Evolutionary conservation across 2,888 invertebrate genomes (phyloP), one percentile per base, ranked within the genome.

Genomic region (Peribatodes rhomboidaria): DNA sequence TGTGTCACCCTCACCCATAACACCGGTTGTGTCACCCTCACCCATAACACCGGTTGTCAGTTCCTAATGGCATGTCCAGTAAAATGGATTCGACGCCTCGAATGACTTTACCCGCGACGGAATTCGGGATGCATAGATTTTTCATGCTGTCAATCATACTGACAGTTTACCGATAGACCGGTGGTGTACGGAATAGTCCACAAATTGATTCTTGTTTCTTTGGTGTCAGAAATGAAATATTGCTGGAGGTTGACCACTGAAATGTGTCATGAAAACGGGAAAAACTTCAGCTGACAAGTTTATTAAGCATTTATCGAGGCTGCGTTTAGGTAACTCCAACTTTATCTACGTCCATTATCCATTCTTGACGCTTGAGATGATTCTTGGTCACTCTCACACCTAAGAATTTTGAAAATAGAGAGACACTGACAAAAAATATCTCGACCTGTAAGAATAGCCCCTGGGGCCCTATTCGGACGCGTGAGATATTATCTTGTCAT

Each of bases 81-180:
- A 46, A 47, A 58, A 35, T 52, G 35, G 57, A 50, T 57, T 62
- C 42, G 54, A 49, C 35, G 46, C 52, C 14, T 35, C 35, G 53
- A 49, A 68, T 49, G 52, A 22, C 44, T 67, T 39, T 65, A 63
- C 54, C 62, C 20, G 55, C 59, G 57, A 56, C 27, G 52, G 60
- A 57, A 53, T 56, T 55, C 42, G 33, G 63, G 63, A 65, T 63
- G 54, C 65, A 69, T 68, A 65, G 63, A 68, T 66, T 62, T 66
- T 67, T 70, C 52, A 65, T 57, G 49, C 64, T 61, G 64, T 70
- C 70, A 58, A 63, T 72, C 65, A 61, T 50, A 46, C 44, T 39
- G 67, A 66, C 52, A 67, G 59, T 35, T 46, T 35, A 61, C 54
- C 39, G 44, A 53, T 61, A 53, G 37, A 14, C 35, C 27, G 1